Evolutionary conservation across 2,113 vertebrate genomes (phyloP).

Genomic region (Ameiurus melas): DNA sequence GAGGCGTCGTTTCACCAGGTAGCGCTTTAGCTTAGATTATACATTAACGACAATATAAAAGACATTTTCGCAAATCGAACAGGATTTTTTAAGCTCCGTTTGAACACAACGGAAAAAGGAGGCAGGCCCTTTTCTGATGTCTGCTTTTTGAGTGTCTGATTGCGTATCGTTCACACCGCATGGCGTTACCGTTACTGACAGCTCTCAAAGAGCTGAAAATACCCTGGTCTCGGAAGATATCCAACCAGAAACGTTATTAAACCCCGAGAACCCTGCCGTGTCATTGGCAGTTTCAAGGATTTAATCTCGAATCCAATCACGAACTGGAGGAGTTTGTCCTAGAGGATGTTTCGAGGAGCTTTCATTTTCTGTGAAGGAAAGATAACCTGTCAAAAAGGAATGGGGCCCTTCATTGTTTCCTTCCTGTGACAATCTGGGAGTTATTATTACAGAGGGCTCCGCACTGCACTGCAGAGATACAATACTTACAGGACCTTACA

Average conservation of each 20-base stretch:
- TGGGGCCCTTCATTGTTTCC: neutral
- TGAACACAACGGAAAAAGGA: no score
- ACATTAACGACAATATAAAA: neutral
- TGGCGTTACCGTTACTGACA: neutral
- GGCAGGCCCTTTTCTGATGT: no score
- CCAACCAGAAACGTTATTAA: neutral
- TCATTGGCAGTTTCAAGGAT: neutral
- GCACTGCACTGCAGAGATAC: neutral
- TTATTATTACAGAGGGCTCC: conserved; percentile 2
- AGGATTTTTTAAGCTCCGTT: no score
- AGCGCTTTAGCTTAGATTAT: neutral
- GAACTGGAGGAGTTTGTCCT: neutral
- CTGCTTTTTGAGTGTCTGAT: neutral
- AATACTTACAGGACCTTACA: neutral
- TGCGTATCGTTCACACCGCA: neutral
- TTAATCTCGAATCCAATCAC: conserved; percentile 7
- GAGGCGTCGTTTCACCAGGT: neutral
- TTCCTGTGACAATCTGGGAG: neutral
- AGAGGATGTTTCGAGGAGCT: neutral
- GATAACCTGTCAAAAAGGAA: neutral
- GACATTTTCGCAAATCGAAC: neutral
- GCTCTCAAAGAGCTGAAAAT: neutral
- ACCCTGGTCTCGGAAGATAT: neutral
- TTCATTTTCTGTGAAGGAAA: neutral
- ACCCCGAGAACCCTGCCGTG: neutral